Evolutionary conservation across 2,888 invertebrate species (phyloP), one percentile per base, ranked within the genome.

Genomic region (Drosophila rubida): DNA sequence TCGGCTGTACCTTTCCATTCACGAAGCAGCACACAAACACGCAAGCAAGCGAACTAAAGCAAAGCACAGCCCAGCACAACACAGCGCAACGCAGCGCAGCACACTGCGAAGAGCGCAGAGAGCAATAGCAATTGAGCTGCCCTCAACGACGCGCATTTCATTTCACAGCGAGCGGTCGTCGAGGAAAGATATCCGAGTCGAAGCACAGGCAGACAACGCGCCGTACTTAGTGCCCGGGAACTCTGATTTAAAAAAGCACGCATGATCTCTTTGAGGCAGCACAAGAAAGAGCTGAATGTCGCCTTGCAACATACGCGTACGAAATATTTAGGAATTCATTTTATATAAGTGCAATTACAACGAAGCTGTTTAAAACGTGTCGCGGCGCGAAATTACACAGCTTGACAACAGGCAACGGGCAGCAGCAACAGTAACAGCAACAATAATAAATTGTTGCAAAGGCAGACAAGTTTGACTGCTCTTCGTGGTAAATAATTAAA

Each of bases 301-400:
- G 49, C 30, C 30, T 55, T 71, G 42, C 57, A 55, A 59, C 59
- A 66, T 16, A 53, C 9, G 23, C 59, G 63, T 22, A 49, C 8
- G 23, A 14, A 13, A 57, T 35, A 42, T 42, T 60, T 35, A 16
- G 35, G 49, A 69, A 57, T 57, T 55, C 19, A 54, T 53, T 70
- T 75, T 64, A 54, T 25, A 70, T 42, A 61, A 76, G 71, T 76
- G 76, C 57, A 76, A 70, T 73, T 61, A 58, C 42, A 57, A 37
- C 37, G 57, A 76, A 76, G 41, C 44, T n/a, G 70, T 32, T 64
- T 73, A 39, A 46, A 45, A 60, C 55, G 76, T 60, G 57, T 64
- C 60, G 46, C 62, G 32, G 32, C 53, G 62, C 14, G 35, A 37
- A 37, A 37, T 37, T 45, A 60, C 37, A 53, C 48, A 61, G 25